Evolutionary conservation across 2,888 invertebrate species (phyloP).

Genomic region (Diadegma fenestrale): DNA sequence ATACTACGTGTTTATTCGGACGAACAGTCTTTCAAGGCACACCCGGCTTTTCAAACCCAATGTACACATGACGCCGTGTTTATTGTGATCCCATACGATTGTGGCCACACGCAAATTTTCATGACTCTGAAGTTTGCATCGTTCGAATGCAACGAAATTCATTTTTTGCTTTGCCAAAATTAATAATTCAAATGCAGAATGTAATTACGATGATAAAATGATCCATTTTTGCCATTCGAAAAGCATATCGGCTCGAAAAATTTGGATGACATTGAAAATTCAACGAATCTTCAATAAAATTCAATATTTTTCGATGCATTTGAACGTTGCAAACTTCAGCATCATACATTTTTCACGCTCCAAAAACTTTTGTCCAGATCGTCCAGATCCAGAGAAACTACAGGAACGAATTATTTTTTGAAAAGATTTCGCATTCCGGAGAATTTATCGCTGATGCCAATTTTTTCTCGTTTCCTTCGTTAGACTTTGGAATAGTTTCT

Average conservation of each 20-base stretch:
- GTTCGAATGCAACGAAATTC: too few relatives aligned
- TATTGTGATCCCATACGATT: neutral
- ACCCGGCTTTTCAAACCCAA: neutral
- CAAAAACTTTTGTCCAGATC: neutral
- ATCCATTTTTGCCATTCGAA: too few relatives aligned
- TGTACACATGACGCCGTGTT: neutral
- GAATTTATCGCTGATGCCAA: neutral
- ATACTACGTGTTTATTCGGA: slow-evolving; percentile 5
- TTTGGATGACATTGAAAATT: too few relatives aligned
- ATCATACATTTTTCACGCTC: neutral
- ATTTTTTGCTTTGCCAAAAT: too few relatives aligned
- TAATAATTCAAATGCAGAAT: too few relatives aligned
- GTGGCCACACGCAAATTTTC: neutral
- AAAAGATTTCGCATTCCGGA: neutral
- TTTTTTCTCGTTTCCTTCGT: neutral
- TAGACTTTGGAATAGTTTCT: slow-evolving; percentile 9
- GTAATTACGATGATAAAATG: too few relatives aligned
- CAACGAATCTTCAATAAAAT: too few relatives aligned
- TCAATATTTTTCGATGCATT: too few relatives aligned
- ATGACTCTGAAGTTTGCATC: too few relatives aligned
- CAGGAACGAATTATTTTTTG: neutral
- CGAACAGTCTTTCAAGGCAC: neutral
- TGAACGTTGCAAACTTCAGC: too few relatives aligned
- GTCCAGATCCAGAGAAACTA: too few relatives aligned
- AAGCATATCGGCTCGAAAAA: too few relatives aligned